Evolutionary conservation across 2,888 invertebrate genomes (phyloP).

Genomic region (Callosobruchus maculatus): DNA sequence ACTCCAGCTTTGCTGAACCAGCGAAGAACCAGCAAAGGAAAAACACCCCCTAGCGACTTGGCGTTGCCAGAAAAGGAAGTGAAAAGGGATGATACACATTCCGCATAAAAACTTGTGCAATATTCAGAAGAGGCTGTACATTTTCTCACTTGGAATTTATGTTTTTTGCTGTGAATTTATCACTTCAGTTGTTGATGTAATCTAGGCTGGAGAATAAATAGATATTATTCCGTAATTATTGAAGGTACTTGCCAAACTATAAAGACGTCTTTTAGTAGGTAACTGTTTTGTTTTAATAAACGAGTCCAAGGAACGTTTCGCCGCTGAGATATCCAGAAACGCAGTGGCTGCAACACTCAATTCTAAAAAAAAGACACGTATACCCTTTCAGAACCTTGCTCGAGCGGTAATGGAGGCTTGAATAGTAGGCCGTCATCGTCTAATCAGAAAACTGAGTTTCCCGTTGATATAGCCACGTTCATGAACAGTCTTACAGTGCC

Average conservation of each 20-base stretch:
- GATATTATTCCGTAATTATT: not conserved
- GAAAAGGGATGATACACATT: constrained; percentile 30
- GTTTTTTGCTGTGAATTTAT: not conserved
- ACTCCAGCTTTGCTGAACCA: constrained; percentile 44
- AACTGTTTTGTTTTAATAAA: too few relatives aligned
- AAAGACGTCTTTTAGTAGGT: not conserved
- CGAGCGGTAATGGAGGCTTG: constrained; percentile 15
- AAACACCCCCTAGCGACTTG: constrained; percentile 30
- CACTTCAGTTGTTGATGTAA: not conserved
- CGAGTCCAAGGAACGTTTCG: constrained; percentile 76
- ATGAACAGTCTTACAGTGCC: constrained; percentile 19
- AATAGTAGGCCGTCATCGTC: constrained; percentile 28
- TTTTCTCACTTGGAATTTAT: not conserved
- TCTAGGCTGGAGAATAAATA: not conserved
- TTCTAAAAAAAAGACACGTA: constrained; percentile 31
- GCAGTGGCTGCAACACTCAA: constrained; percentile 55
- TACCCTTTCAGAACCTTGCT: constrained; percentile 22
- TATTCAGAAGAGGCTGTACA: not conserved
- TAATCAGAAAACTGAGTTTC: constrained; percentile 27
- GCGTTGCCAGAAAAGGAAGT: constrained; percentile 42
- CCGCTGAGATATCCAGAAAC: constrained; percentile 67
- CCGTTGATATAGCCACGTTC: constrained; percentile 24
- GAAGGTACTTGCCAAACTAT: not conserved
- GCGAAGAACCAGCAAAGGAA: constrained; percentile 30
- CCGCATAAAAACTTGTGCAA: constrained; percentile 18